Conservation (phyloP, 2,797 vertebrate species). For the Neosilurus hyrtlii region DNA sequence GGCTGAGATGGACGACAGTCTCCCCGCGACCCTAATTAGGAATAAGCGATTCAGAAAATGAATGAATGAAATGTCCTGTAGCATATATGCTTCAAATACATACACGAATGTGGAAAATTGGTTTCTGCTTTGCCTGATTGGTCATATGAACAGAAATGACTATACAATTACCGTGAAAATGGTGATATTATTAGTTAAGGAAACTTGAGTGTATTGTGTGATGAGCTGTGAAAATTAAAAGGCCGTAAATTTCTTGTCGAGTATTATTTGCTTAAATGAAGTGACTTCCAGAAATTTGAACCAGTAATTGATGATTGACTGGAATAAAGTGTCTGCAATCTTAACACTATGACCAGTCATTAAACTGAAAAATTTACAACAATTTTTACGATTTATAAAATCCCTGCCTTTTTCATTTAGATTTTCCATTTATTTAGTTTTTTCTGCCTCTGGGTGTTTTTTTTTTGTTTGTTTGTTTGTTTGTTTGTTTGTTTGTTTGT, state of each 20-base stretch:
- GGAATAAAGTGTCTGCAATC: no score
- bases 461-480: no score
- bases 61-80: no score
- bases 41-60: no score
- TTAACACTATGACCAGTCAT: no score
- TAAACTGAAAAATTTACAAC: no score
- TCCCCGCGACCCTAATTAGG: no score
- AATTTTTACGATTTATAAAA: neutral
- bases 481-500: no score
- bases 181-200: neutral
- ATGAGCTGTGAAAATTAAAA: neutral
- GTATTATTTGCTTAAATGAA: neutral
- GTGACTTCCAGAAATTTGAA: neutral
- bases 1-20: no score
- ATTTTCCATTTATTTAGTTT: neutral
- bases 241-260: no score
- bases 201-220: neutral
- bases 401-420: neutral
- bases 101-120: neutral
- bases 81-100: neutral
- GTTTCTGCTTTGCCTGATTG: neutral
- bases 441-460: neutral
- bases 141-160: neutral
- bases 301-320: neutral
- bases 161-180: no score